Evolutionary conservation across 1,140 invertebrate species (phyloP).

Genomic region (Calephelis virginiensis): DNA sequence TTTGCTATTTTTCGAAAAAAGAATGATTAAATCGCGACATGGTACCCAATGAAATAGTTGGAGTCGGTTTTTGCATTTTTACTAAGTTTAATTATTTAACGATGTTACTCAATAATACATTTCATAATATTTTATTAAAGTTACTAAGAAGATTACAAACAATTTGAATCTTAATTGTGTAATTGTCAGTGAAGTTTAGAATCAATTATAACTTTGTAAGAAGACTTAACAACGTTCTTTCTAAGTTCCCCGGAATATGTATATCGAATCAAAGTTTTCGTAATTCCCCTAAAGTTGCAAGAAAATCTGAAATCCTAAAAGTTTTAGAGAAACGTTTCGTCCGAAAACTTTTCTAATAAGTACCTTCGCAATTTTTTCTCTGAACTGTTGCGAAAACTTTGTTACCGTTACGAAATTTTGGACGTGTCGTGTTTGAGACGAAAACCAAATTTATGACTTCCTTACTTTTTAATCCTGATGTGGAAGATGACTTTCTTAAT

Average conservation of each 20-base stretch:
- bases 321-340: conserved; percentile 10
- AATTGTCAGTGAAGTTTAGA: neutral
- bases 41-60: too few relatives aligned
- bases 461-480: too few relatives aligned
- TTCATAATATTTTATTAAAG: too few relatives aligned
- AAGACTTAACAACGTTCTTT: conserved; percentile 14
- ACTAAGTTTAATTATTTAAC: too few relatives aligned
- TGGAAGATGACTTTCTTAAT: too few relatives aligned
- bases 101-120: too few relatives aligned
- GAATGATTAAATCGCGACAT: too few relatives aligned
- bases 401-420: neutral
- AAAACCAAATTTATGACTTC: too few relatives aligned
- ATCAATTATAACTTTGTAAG: neutral
- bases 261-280: conserved; percentile 15
- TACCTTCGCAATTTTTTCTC: conserved; percentile 3
- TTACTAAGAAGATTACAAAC: too few relatives aligned
- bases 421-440: neutral
- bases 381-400: conserved; percentile 6
- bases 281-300: conserved; percentile 5
- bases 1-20: too few relatives aligned
- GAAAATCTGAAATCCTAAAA: conserved; percentile 12
- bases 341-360: conserved; percentile 17
- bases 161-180: neutral
- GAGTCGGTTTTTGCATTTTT: too few relatives aligned
- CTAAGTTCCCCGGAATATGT: conserved; percentile 2